Evolutionary conservation across 2,113 vertebrate genomes (phyloP).

Genomic region (Dicrurus megarhynchus): DNA sequence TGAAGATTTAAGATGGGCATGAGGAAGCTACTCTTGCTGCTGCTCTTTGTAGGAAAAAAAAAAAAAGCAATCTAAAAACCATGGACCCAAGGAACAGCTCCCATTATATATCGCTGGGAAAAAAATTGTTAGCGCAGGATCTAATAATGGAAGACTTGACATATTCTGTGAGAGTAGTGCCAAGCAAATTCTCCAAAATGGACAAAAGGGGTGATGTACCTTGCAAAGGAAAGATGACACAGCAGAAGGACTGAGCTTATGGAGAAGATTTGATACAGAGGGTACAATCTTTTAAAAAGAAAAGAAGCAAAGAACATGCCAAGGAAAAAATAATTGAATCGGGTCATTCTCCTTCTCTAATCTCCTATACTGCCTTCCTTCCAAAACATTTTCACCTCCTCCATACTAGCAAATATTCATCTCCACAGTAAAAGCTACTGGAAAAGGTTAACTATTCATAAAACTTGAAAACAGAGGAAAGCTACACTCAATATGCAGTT

Average conservation of each 20-base stretch:
- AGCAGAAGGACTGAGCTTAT: neutral
- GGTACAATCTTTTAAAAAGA: neutral
- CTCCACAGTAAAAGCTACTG: neutral
- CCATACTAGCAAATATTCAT: neutral
- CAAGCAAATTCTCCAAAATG: neutral
- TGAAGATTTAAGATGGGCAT: conserved; percentile 25
- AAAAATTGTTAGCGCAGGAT: neutral
- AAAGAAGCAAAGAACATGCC: neutral
- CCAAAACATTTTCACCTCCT: neutral
- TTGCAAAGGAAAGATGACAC: neutral
- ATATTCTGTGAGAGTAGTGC: neutral
- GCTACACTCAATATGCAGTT: neutral
- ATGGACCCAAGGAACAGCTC: neutral
- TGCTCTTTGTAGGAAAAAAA: neutral
- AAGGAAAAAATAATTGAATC: neutral
- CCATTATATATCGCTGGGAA: neutral
- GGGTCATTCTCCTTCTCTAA: neutral
- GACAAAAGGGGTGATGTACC: neutral
- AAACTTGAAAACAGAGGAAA: neutral
- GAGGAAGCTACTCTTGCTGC: neutral
- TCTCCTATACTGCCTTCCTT: neutral
- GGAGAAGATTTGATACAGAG: neutral
- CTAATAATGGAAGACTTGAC: neutral
- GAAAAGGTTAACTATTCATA: neutral
- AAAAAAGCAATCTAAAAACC: neutral